These are phyloP conservation scores for Pseudococcus longispinus DNA, from an alignment of 2,888 invertebrate genomes.

Conservation along the genomic window DNA sequence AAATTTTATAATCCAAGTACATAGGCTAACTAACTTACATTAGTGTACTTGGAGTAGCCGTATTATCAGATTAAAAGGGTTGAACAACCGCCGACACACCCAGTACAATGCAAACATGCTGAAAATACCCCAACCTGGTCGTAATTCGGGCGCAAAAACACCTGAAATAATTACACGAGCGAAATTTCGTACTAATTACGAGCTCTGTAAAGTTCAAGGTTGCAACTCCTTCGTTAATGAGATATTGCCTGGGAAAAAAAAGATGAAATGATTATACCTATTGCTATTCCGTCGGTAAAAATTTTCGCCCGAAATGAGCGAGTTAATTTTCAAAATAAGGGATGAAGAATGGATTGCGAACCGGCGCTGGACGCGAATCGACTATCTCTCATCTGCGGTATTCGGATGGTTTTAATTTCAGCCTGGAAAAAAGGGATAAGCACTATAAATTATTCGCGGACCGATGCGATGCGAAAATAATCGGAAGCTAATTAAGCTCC, in stretches of 20 bases:
- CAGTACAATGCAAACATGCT: background rate
- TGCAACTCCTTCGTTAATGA: background rate
- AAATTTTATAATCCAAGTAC: too few relatives aligned
- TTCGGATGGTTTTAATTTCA: background rate
- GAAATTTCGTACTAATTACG: background rate
- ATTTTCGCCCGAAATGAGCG: background rate
- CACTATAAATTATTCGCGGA: background rate
- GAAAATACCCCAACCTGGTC: background rate
- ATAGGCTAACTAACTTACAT: background rate
- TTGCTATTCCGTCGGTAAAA: background rate
- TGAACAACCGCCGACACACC: background rate
- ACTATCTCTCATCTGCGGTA: background rate
- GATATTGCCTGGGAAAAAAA: background rate
- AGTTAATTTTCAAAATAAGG: background rate
- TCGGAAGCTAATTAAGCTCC: conserved; percentile 1
- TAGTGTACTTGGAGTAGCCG: background rate
- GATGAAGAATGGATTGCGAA: background rate
- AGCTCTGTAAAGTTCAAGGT: background rate
- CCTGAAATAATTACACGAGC: background rate
- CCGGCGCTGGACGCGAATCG: background rate
- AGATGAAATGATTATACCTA: background rate
- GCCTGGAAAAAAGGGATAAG: background rate
- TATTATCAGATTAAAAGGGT: background rate
- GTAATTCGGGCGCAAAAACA: background rate
- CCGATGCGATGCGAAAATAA: background rate